These are phyloP conservation scores for Leucophenga maculata DNA, from an alignment of 2,888 invertebrate species.

Conservation along the genomic window DNA sequence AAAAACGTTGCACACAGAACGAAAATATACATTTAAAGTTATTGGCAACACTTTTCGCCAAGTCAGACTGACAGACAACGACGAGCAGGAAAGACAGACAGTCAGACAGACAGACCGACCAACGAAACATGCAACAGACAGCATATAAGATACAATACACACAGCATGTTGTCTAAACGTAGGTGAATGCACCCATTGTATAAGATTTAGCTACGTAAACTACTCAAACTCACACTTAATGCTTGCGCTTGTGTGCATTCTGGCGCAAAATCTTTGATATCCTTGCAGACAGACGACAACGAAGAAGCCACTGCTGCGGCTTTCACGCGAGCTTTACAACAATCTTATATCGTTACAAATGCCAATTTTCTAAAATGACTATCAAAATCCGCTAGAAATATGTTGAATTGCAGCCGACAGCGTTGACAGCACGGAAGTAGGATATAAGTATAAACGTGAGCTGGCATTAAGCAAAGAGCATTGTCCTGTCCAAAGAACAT, in stretches of 20 bases:
- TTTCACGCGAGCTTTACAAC: not conserved
- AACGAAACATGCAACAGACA: slow-evolving; percentile 4
- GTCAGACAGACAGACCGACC: not conserved
- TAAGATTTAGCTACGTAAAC: slow-evolving; percentile 52
- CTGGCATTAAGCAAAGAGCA: no score
- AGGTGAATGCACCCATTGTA: slow-evolving; percentile 71
- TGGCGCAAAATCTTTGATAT: slow-evolving; percentile 22
- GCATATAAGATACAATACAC: not conserved
- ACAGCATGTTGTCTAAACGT: slow-evolving; percentile 42
- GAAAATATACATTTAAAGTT: slow-evolving; percentile 63
- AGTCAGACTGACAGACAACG: slow-evolving; percentile 38
- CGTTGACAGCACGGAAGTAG: not conserved
- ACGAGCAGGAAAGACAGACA: slow-evolving; percentile 40
- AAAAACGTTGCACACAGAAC: slow-evolving; percentile 19
- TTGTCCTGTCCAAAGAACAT: not conserved
- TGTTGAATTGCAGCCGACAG: slow-evolving; percentile 16
- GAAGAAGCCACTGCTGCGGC: no score
- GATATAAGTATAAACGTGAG: no score
- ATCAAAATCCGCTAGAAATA: slow-evolving; percentile 6
- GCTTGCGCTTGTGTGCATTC: slow-evolving; percentile 23
- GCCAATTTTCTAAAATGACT: slow-evolving; percentile 64
- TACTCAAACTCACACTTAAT: slow-evolving; percentile 30
- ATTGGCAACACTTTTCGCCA: slow-evolving; percentile 62
- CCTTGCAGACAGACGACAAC: not conserved
- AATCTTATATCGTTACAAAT: slow-evolving; percentile 45